Evolutionary conservation across 2,113 vertebrate species (phyloP), one percentile per base, ranked within the genome.

Genomic region (Electrona antarctica): DNA sequence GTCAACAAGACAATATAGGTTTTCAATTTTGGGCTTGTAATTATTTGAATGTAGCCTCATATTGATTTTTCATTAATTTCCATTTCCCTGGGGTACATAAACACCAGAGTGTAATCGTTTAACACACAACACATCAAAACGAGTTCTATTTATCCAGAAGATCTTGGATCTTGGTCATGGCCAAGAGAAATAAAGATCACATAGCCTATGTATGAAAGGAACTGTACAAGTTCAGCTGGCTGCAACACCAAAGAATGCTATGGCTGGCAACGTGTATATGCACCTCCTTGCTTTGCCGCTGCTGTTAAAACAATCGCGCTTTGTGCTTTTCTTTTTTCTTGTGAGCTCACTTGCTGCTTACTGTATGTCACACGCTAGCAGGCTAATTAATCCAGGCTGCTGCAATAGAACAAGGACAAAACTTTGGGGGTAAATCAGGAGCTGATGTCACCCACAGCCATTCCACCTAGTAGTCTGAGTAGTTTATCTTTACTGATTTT

Each of bases 311-410:
- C 52, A 64, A 45, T 48, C 47, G 7, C 33, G 33, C 33, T 41
- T 41, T 21, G 14, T 57, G 14, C 5, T 58, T 74, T 80, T 82
- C 49, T 72, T 71, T 72, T 74, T 64, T 66, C 50, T 13, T 63
- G 6, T 52, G 56, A 46, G 7, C 15, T 41, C 10, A 41, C 28
- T 28, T 9, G 28, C 67, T 55, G 65, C 59, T 71, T 13, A 21
- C 21, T 21, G 21, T 21, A 61, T 14, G 50, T 57, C 48, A 8
- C 66, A 6, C 12, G 45, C 60, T 58, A 55, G 50, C 21, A 9
- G 7, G 11, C 3, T 57, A 50, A 73, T 73, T 48, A 70, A 64
- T 8, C 45, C 41, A 33, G 29, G 2, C 0, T 8, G 0, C 63
- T 56, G 48, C 12, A 15, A 11, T 3, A 8, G 2, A 11, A 47